These are phyloP conservation scores for Odocoileus virginianus DNA, from an alignment of 2,113 vertebrate species.

Conservation along the genomic window DNA sequence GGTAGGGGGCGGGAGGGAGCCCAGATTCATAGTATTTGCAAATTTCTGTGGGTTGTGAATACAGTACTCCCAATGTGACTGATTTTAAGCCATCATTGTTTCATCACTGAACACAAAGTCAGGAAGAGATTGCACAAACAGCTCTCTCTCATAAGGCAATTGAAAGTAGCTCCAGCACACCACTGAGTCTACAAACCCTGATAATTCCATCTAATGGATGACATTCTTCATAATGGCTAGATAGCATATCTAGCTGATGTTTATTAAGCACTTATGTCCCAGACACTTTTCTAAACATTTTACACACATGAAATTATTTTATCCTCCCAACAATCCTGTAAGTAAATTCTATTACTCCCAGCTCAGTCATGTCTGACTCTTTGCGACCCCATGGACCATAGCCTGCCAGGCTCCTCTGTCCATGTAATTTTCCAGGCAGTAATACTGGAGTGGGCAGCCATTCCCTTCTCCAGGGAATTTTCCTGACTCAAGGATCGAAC, in stretches of 20 bases:
- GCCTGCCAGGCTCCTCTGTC: not conserved
- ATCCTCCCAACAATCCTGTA: not conserved
- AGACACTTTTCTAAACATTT: not conserved
- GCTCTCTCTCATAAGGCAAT: not conserved
- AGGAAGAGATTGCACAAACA: not conserved
- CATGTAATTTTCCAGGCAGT: not conserved
- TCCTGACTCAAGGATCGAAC: not conserved
- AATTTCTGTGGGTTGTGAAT: not conserved
- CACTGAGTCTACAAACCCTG: not conserved
- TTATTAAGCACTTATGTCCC: not conserved
- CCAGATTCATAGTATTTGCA: not conserved
- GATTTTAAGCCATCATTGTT: not conserved
- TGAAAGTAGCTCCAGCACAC: not conserved
- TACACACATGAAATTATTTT: not conserved
- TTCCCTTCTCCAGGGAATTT: not conserved
- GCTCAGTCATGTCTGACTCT: not conserved
- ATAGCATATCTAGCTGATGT: not conserved
- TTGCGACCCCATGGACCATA: not conserved
- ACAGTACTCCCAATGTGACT: not conserved
- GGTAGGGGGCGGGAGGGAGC: accelerated
- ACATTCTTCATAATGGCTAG: not conserved
- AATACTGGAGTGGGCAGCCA: not conserved
- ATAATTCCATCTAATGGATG: not conserved
- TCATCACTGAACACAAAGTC: not conserved
- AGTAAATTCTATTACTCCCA: not conserved